Base-by-base conservation (phyloP, 2,888 invertebrate species). In the Sipha maydis region DNA sequence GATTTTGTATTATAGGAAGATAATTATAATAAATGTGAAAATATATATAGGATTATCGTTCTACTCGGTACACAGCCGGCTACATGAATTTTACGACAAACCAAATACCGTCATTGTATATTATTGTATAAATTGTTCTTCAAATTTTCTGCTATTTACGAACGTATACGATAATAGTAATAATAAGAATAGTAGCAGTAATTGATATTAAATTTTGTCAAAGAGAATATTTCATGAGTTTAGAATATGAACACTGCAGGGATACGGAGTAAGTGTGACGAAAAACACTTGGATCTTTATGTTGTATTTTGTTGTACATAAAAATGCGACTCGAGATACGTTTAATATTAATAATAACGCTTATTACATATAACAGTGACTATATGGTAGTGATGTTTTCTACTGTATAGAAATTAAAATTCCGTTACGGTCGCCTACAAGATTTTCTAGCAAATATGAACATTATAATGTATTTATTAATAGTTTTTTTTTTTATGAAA, bases 1-100 rank as follows among this genome's bases (percentile, higher is more conserved):
- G 85, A 85, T 85, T 78, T 78, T 69, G 54, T 85, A 83, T 8
- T 41, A 41, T 83, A 28, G n/a, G 77, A 85, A 78, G 78, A 85
- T 85, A 78, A 85, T 85, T 85, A 78, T 85, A 85, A 85, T 85
- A 78, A 85, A 85, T 69, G 85, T 78, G 78, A 85, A 85, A 78
- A 69, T 71, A 71, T 48, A 41, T 28, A 67, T 28, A 19, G 85
- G 85, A 85, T 85, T 78, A 85, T 69, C 85, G 77, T 85, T 67
- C 77, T 77, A 77, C 19, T 84, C 73, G 17, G 54, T 1, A 19
- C 54, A 28, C 61, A 34, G 21, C 5, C 25, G 41, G 41, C 48
- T 48, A 48, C 48, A 61, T 17, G 75, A 76, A 76, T 84, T 84
- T 28, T 34, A 61, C 41, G 76, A 76, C 83, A 75, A 28, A 73